Base-by-base conservation (phyloP, 2,113 vertebrate genomes). In the Ictalurus furcatus region DNA sequence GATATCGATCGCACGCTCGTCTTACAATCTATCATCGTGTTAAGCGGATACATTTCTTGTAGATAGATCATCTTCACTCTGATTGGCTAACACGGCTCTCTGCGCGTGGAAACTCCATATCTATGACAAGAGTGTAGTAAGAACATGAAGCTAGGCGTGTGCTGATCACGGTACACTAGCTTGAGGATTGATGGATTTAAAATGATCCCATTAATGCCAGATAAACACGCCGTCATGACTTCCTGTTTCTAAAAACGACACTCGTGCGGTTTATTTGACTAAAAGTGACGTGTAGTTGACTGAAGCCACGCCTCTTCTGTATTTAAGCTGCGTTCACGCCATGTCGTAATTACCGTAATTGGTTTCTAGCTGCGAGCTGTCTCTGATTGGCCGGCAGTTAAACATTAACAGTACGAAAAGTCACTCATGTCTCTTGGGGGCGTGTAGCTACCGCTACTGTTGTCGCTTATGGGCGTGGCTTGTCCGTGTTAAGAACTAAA, bases 11-110 rank as follows among this genome's bases (percentile, higher is more conserved):
- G 61, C 61, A 21, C 17, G 40, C 78, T 84, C 59, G 3, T 79
- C 78, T 85, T 84, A 88, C 89, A 52, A 90, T 85, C 74, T 48
- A 52, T 85, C 52, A 88, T 90, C 61, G 54, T 9, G 52, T 65
- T 61, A 73, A 81, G 89, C 56, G 65, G 61, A 82, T 85, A 54
- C 37, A 54, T 85, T 82, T 63, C 63, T 5, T 6, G n/a, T 58
- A 30, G 8, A 23, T 21, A 14, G 80, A 61, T 44, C 5, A 40
- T 44, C 81, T 84, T 40, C 58, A 37, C 81, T 79, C 86, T 87
- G 48, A 89, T 54, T 85, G 65, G 85, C 52, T 71, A 80, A 80
- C 34, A 8, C 67, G 85, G 86, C 86, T 85, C 48, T 80, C 52
- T 85, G 54, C 84, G 80, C 44, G 54, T 87, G 80, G 58, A 79